Base-by-base conservation (phyloP, 2,888 invertebrate genomes). In the Cabera pusaria region DNA sequence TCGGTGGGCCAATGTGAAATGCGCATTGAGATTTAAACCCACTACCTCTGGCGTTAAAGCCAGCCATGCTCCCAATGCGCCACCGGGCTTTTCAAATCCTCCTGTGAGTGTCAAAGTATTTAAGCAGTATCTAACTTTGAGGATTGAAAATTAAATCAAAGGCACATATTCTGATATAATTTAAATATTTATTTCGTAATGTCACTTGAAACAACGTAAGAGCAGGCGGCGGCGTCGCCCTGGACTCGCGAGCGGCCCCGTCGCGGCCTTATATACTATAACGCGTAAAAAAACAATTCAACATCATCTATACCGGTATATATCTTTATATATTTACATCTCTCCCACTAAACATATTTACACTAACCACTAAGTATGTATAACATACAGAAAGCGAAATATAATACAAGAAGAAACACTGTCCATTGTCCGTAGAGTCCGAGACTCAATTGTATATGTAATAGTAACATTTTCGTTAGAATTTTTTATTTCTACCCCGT, bases 171-270 rank as follows among this genome's bases (percentile, higher is more conserved):
- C 4, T 73, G 83, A 84, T 88, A 83, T 82, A 83, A 77, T 86
- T 85, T 83, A 73, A 81, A 84, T 87, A 84, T 87, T 87, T 87
- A 86, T 86, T 86, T 78, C 66, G 74, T 84, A 86, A 88, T 87
- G 85, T 84, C 87, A 85, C 78, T 78, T 69, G 79, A 78, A 83
- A 82, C 77, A 87, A 85, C 78, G 65, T 49, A 76, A 74, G 69
- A 73, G 78, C 79, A 27, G 53, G 78, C 84, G 81, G 60, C 71
- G 76, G 70, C 46, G 72, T 59, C 77, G 7, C 70, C 61, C 71
- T 65, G 86, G 87, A 86, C 87, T 86, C 87, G 6, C 53, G 71
- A 60, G 63, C 73, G 71, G 61, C 72, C 59, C 74, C 81, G 69
- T 49, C 84, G 83, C 78, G 64, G 75, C 80, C 66, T 59, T 70